phyloP scores from a whole-genome alignment of 2,888 invertebrate genomes.

The Corythucha ciliata region DNA sequence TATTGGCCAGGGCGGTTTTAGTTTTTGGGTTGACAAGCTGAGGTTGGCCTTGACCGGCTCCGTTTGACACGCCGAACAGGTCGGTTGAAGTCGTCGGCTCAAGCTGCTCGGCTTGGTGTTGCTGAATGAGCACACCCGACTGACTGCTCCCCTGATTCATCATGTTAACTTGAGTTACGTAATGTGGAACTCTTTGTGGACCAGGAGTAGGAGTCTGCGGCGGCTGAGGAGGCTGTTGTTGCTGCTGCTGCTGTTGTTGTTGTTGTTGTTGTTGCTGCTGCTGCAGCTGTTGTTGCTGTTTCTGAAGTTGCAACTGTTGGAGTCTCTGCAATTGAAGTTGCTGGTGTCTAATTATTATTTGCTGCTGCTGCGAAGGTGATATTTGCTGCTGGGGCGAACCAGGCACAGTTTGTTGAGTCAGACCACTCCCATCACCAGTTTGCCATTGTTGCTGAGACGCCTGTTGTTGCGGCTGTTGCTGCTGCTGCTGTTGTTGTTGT shows the following conservation, averaged over 20 bases:
- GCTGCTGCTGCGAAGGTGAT: constrained; percentile 43
- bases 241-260: constrained; percentile 41
- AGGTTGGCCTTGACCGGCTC: constrained; percentile 23
- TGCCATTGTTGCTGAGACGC: constrained; percentile 38
- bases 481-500: constrained; percentile 43
- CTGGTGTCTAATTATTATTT: constrained; percentile 43
- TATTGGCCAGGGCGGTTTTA: constrained; percentile 90
- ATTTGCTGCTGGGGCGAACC: constrained; percentile 32
- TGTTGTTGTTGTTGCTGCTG: constrained; percentile 48
- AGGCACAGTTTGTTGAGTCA: constrained; percentile 9
- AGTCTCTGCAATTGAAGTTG: constrained; percentile 44
- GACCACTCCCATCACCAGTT: constrained; percentile 23
- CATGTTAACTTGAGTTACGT: constrained; percentile 36
- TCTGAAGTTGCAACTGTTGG: constrained; percentile 47
- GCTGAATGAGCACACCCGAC: constrained; percentile 23
- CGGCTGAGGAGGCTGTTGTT: constrained; percentile 39
- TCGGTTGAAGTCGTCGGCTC: constrained; percentile 18
- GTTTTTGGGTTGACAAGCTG: constrained; percentile 74
- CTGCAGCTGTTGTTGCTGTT: constrained; percentile 47
- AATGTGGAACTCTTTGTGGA: constrained; percentile 39
- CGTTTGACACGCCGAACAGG: constrained; percentile 24
- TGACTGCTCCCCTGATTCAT: constrained; percentile 19
- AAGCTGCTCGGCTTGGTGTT: constrained; percentile 25
- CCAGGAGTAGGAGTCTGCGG: constrained; percentile 30
- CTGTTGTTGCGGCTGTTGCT: constrained; percentile 45